A percentile compares a stretch with the other conserved stretches of the same genome.
These are phyloP conservation scores for Pogonocichla stellata DNA, from an alignment of 2,113 vertebrate genomes.

Conservation along the genomic window DNA sequence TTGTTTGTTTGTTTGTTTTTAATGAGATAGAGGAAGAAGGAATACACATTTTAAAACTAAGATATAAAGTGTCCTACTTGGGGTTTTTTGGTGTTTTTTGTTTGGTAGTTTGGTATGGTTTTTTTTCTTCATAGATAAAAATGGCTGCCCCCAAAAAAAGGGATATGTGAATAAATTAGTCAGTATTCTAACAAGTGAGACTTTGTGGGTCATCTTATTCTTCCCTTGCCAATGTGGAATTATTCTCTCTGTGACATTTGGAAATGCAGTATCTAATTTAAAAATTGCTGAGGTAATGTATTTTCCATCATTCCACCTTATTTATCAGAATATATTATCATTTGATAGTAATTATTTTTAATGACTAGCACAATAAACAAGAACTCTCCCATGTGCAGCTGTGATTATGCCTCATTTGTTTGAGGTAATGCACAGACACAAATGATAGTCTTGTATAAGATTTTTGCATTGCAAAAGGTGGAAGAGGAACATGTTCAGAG, in stretches of 20 bases:
- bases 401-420: not conserved
- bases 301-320: not conserved
- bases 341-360: not conserved
- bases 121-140: not conserved
- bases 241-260: not conserved
- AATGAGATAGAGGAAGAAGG: not conserved
- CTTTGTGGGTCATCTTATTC: not conserved
- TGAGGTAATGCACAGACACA: not conserved
- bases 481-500: not conserved
- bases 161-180: not conserved
- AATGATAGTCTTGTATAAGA: not conserved
- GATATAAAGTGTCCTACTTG: not conserved
- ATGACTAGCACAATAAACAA: not conserved
- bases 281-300: not conserved
- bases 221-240: not conserved
- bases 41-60: not conserved
- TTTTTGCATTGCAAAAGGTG: not conserved
- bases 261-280: not conserved
- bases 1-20: not conserved
- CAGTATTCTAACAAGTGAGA: not conserved
- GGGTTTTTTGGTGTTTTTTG: rapidly evolving
- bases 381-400: not conserved
- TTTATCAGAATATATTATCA: not conserved
- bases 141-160: not conserved
- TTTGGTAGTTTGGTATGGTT: not conserved